Evolutionary conservation across 2,888 invertebrate species (phyloP).

Genomic region (Pyrrhosoma nymphula): DNA sequence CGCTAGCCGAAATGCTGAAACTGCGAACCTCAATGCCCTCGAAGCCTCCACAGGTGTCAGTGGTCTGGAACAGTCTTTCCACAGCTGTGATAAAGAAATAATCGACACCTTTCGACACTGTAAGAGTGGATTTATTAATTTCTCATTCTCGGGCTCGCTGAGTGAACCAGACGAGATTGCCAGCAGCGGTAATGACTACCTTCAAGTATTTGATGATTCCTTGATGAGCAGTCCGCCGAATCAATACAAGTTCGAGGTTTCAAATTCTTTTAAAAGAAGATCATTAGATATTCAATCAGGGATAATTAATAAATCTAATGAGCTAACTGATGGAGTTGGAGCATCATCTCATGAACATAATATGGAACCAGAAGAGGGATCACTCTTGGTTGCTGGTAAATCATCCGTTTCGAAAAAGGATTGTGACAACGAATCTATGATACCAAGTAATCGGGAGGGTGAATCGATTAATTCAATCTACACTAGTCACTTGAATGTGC

Average conservation of each 20-base stretch:
- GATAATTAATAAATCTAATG: not conserved
- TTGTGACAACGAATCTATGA: not conserved
- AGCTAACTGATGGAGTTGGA: not conserved
- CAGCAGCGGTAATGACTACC: not conserved
- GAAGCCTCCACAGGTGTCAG: not conserved
- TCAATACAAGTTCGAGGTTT: not conserved
- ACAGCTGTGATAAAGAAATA: not conserved
- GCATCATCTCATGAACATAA: no score
- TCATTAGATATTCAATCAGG: not conserved
- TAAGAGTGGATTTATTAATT: conserved; percentile 36
- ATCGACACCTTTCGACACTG: not conserved
- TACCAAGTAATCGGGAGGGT: not conserved
- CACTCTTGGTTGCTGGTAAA: not conserved
- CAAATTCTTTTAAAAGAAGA: not conserved
- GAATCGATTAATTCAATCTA: not conserved
- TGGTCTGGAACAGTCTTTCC: not conserved
- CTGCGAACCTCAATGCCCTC: not conserved
- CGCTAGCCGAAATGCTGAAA: not conserved
- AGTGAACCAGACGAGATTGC: not conserved
- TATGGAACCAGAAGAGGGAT: not conserved
- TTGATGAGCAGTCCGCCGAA: not conserved
- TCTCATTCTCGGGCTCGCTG: not conserved
- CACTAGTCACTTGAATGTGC: not conserved
- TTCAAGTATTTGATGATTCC: not conserved
- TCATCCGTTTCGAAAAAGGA: not conserved